phyloP scores from a whole-genome alignment of 1,140 invertebrate species.

The Babylonia areolata region DNA sequence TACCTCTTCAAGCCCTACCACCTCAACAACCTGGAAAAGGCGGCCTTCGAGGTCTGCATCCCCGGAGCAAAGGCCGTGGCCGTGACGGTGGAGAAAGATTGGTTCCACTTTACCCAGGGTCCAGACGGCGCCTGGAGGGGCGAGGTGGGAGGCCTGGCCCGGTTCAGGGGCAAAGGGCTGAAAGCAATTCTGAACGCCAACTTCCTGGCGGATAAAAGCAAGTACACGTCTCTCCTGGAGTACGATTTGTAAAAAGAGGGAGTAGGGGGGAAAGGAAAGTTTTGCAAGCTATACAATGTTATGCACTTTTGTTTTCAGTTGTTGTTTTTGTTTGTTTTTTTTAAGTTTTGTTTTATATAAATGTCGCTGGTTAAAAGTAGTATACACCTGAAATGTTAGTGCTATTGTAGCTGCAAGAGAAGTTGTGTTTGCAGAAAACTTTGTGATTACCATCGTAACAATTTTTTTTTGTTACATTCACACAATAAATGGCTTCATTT shows the following conservation, averaged over 20 bases:
- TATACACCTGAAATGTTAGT: no score
- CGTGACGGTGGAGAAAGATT: constrained; percentile 71
- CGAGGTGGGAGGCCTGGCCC: constrained; percentile 52
- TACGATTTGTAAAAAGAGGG: constrained; percentile 60
- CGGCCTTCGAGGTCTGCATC: constrained; percentile 67
- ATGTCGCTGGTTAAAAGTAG: no score
- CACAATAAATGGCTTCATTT: no score
- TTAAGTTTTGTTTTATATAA: no score
- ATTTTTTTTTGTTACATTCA: no score
- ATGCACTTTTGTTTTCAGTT: no score
- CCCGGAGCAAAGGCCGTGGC: constrained; percentile 71
- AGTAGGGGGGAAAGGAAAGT: no score
- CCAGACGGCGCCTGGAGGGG: constrained; percentile 67
- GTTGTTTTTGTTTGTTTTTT: no score
- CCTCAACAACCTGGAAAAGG: constrained; percentile 52
- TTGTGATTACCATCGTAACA: no score
- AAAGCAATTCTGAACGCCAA: constrained; percentile 73
- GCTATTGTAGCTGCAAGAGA: no score
- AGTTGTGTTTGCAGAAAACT: no score
- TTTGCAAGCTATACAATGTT: no score
- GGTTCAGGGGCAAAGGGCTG: constrained; percentile 55
- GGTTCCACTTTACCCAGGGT: constrained; percentile 69
- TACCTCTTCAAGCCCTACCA: constrained; percentile 68
- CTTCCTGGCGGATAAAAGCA: constrained; percentile 66
- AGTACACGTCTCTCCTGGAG: constrained; percentile 73